Evolutionary conservation across 1,140 invertebrate species (phyloP), one percentile per base, ranked within the genome.

Genomic region (Nasonia vitripennis): DNA sequence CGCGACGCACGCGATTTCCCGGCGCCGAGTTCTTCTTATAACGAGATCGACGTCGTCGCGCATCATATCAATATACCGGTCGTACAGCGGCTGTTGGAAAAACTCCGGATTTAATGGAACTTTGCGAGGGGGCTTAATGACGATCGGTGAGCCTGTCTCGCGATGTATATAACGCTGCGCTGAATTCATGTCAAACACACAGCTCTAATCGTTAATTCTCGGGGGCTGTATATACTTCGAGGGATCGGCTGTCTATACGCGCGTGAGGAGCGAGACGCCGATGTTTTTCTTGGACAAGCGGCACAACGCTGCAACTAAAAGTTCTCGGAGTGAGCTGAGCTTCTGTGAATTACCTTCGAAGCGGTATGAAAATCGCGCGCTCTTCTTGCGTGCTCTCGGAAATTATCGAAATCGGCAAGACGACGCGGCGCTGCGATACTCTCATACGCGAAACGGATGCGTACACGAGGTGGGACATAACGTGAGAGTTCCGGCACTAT

Each of bases 1-100:
- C 48, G 79, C 74, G 81, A 41, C n/a, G 17, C 78, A n/a, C 78
- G 41, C 77, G 37, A 45, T 81, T 70, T 70, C 62, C 79, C 23
- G 79, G 78, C 78, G 78, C 78, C 78, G 78, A 79, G 20, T 79
- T 79, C 78, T 79, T 74, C 34, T 74, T 74, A 12, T 73, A 74
- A 74, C 73, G 34, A 71, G 68, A 41, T 74, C 27, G 6, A 37
- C 73, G 31, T 74, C 73, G 34, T 74, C 34, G 31, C 37, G 55
- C 20, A 62, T 71, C 27, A 41, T 37, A 41, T 74, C 20, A 74
- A 74, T 74, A 74, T 74, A 74, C 73, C 73, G 73, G 73, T 74
- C 73, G 31, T 70, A 27, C 27, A 10, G 27, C 6, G 27, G 6
- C 31, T 37, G 6, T 41, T 37, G 37, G 73, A 74, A 74, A 74